Conservation (phyloP, 2,113 vertebrate species). For the Actenoides hombroni region DNA sequence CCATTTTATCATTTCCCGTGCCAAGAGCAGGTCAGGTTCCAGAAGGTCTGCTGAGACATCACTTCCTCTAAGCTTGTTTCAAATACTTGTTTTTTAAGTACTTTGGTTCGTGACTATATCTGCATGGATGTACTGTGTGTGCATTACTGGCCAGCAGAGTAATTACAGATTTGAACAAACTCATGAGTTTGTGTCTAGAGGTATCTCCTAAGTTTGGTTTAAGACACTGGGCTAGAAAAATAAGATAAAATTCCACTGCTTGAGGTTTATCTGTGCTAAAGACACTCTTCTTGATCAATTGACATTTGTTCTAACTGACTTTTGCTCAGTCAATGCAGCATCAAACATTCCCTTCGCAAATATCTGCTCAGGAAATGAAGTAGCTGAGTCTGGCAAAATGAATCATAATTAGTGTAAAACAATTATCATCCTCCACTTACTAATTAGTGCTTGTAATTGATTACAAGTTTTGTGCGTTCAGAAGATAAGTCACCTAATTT, state of each 20-base stretch:
- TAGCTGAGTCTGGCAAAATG: background rate
- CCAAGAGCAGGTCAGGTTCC: background rate
- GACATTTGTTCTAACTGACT: background rate
- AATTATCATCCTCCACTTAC: background rate
- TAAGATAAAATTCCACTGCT: background rate
- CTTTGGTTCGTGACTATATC: background rate
- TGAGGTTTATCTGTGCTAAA: background rate
- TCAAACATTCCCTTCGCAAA: background rate
- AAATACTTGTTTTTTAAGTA: background rate
- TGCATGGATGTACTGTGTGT: accelerated
- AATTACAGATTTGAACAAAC: background rate
- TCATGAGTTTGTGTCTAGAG: background rate
- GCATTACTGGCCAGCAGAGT: background rate
- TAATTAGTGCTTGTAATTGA: constrained; percentile 20
- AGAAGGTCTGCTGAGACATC: background rate
- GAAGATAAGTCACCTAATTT: background rate
- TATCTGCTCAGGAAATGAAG: background rate
- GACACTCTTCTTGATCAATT: background rate
- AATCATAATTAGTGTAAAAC: background rate
- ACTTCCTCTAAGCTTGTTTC: background rate
- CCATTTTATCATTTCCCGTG: background rate
- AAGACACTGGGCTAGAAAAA: background rate
- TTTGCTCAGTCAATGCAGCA: background rate
- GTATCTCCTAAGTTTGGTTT: background rate
- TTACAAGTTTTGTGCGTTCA: background rate